phyloP scores from a whole-genome alignment of 1,140 invertebrate species.

The Hormaphis cornu region DNA sequence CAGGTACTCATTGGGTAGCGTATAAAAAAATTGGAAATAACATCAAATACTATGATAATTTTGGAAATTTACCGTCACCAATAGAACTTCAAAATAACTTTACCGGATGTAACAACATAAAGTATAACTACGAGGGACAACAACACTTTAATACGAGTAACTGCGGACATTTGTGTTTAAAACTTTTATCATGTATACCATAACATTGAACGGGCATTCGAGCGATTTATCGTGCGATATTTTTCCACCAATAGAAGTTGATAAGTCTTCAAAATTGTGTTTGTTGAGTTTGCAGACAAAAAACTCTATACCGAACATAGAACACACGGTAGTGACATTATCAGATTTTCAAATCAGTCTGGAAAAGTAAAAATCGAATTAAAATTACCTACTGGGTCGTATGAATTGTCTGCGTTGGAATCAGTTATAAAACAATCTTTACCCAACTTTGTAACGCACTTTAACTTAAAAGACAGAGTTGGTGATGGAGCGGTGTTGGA shows the following conservation, averaged over 20 bases:
- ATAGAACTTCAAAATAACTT: constrained; percentile 38
- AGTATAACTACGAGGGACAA: constrained; percentile 37
- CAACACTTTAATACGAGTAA: constrained; percentile 35
- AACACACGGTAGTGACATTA: background rate
- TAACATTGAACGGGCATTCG: constrained; percentile 24
- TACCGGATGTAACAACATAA: constrained; percentile 33
- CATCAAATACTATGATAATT: background rate
- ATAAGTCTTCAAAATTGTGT: constrained; percentile 33
- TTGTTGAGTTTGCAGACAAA: too few species aligned
- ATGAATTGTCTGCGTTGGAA: constrained; percentile 6
- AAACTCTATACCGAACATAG: background rate
- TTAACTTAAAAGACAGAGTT: background rate
- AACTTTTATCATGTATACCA: constrained; percentile 33
- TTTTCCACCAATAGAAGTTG: constrained; percentile 36
- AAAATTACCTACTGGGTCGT: constrained; percentile 28
- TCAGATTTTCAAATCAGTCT: background rate
- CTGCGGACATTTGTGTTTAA: constrained; percentile 38
- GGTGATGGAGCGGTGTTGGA: too few species aligned
- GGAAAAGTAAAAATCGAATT: too few species aligned
- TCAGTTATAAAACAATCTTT: background rate
- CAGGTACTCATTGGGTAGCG: too few species aligned
- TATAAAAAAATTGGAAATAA: background rate
- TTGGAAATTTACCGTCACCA: background rate
- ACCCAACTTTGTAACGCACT: background rate
- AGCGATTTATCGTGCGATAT: constrained; percentile 33